phyloP scores from a whole-genome alignment of 1,140 invertebrate genomes.

The Notospermus geniculatus region DNA sequence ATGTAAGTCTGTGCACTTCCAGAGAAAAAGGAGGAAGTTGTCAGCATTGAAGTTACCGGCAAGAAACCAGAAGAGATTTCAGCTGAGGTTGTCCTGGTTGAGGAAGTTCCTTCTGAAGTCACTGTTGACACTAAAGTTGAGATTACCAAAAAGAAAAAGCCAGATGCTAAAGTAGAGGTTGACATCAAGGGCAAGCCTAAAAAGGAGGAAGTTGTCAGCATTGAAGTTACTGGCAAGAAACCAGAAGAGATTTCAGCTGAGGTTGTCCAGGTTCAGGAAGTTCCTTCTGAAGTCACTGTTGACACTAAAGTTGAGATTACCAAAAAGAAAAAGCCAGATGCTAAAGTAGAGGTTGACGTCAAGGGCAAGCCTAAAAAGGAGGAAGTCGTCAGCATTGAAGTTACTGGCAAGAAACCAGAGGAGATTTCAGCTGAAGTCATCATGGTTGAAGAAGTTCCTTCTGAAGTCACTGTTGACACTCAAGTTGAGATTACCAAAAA shows the following conservation, averaged over 20 bases:
- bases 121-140: constrained; percentile 5
- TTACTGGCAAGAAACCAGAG: background rate
- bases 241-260: constrained; percentile 14
- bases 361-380: constrained; percentile 3
- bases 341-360: constrained; percentile 1
- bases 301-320: constrained; percentile 22
- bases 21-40: constrained; percentile 21
- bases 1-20: too few relatives aligned
- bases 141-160: constrained; percentile 1
- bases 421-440: constrained; percentile 19
- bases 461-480: constrained; percentile 15
- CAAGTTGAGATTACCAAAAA: constrained; percentile 8
- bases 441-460: constrained; percentile 13
- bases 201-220: constrained; percentile 1
- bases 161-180: constrained; percentile 5
- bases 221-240: background rate
- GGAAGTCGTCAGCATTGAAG: background rate
- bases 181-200: background rate
- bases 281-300: constrained; percentile 24
- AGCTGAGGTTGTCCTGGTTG: constrained; percentile 8
- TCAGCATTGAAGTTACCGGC: constrained; percentile 19
- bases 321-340: constrained; percentile 8
- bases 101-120: constrained; percentile 13
- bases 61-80: background rate
- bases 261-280: constrained; percentile 17